Evolutionary conservation across 2,888 invertebrate species (phyloP), one percentile per base, ranked within the genome.

Genomic region (Homarus gammarus): DNA sequence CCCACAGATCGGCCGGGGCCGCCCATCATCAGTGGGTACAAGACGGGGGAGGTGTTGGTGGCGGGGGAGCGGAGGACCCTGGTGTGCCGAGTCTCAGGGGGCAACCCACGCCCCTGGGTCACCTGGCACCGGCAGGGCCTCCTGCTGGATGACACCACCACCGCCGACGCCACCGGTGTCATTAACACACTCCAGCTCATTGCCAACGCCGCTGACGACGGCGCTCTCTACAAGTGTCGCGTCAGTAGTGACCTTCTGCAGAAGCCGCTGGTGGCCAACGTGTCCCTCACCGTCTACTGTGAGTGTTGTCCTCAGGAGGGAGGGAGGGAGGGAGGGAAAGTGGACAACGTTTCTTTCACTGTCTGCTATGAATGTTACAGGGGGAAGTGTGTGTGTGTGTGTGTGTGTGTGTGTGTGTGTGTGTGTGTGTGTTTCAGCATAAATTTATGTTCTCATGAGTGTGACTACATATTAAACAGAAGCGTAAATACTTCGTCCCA

Each of bases 121-220:
- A 96, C 98, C 92, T 99, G 99, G 99, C 99, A 97, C 95, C 97
- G 97, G 94, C 98, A 98, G 93, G 97, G 97, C 38, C 96, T 97
- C 92, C 97, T 97, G 93, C 96, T 98, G 79, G 95, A 97, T 51
- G 51, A 79, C 64, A 18, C 73, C 8, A 38, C 51, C 51, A 44
- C 44, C 44, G 96, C 96, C 91, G 97, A 96, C 0, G 95, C 97
- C 10, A 95, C 97, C 36, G 51, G 18, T 36, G 77, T 83, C 64
- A 64, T 78, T 51, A 99, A 98, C 94, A 96, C 97, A 56, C 96
- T 97, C 93, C 96, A 97, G 0, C 98, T 99, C 94, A 96, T 96
- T 40, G 98, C 98, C 0, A 96, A 97, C 93, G 96, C 98, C 0
- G 96, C 96, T 36, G 99, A 99, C 94, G 98, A 99, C 94, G 97